A percentile compares a stretch with the other conserved stretches of the same genome.
Conservation (phyloP, 2,113 vertebrate species). For the Triplophysa siluroides region DNA sequence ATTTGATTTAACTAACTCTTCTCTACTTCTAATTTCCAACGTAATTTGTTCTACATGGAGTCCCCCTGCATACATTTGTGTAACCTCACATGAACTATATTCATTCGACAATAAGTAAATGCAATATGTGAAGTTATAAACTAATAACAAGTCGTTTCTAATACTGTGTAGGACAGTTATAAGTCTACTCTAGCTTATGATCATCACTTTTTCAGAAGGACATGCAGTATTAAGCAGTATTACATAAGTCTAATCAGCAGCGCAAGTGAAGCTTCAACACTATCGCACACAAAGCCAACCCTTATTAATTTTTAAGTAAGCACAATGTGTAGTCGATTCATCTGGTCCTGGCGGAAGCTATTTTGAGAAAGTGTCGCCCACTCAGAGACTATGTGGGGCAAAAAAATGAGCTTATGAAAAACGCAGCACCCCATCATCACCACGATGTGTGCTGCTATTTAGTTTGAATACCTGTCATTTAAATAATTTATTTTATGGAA, state of each 20-base stretch:
- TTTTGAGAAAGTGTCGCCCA: conserved; percentile 64
- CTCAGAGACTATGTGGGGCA: conserved; percentile 54
- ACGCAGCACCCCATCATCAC: conserved; percentile 21
- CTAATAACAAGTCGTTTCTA: background rate
- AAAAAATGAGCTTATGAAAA: conserved; percentile 56
- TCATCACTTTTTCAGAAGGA: conserved; percentile 66
- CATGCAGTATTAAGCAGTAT: conserved; percentile 73
- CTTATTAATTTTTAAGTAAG: conserved; percentile 77
- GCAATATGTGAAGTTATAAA: background rate
- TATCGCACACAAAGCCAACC: conserved; percentile 61
- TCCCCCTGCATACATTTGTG: background rate
- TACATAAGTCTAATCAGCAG: conserved; percentile 71
- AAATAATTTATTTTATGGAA: background rate
- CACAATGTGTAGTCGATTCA: conserved; percentile 69
- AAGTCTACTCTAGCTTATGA: conserved; percentile 56
- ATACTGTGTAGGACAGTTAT: conserved; percentile 40
- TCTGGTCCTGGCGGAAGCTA: conserved; percentile 65
- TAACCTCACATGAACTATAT: background rate
- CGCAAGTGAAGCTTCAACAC: conserved; percentile 66
- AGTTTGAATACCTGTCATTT: background rate
- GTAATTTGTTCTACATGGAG: background rate
- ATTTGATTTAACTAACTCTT: background rate
- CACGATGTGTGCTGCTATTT: background rate
- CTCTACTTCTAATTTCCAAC: background rate
- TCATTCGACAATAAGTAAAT: background rate